Conservation (phyloP, 1,140 invertebrate genomes). For the Laupala kohalensis region DNA sequence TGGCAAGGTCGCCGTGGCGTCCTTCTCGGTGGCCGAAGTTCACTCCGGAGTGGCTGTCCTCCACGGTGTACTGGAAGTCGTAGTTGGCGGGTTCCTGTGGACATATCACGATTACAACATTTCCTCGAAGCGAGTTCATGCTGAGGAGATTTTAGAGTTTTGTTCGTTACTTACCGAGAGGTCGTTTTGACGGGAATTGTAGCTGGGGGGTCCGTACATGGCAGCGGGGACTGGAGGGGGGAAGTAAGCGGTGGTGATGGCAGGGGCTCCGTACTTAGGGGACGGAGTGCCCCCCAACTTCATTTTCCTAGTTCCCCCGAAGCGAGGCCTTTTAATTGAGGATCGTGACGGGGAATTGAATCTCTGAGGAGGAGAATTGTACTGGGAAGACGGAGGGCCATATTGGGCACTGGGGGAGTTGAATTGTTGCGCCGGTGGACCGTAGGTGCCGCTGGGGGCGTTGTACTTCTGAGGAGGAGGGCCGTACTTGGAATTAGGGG, state of each 20-base stretch:
- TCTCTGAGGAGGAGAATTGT: no score
- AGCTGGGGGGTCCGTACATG: no score
- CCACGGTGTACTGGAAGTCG: conserved; percentile 49
- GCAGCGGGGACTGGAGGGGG: no score
- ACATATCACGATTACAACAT: no score
- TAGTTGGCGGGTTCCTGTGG: conserved; percentile 48
- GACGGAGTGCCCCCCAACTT: neutral
- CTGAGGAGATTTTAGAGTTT: neutral
- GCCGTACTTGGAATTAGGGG: conserved; percentile 10
- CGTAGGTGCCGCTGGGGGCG: no score
- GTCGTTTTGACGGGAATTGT: no score
- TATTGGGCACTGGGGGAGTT: no score
- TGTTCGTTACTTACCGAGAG: no score
- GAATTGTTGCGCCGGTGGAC: no score
- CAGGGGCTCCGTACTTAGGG: neutral
- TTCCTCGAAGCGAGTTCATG: no score
- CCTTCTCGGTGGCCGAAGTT: conserved; percentile 51
- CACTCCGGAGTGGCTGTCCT: conserved; percentile 42
- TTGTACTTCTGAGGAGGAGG: neutral
- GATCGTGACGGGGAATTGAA: neutral
- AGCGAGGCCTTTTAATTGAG: neutral
- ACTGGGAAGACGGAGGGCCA: no score
- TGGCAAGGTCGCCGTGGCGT: conserved; percentile 42
- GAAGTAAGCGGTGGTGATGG: neutral
- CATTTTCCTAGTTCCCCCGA: neutral